Percentiles rank a stretch among this genome's conserved stretches.
These are phyloP conservation scores for Raphicerus campestris DNA, from an alignment of 2,113 vertebrate species.

Conservation along the genomic window DNA sequence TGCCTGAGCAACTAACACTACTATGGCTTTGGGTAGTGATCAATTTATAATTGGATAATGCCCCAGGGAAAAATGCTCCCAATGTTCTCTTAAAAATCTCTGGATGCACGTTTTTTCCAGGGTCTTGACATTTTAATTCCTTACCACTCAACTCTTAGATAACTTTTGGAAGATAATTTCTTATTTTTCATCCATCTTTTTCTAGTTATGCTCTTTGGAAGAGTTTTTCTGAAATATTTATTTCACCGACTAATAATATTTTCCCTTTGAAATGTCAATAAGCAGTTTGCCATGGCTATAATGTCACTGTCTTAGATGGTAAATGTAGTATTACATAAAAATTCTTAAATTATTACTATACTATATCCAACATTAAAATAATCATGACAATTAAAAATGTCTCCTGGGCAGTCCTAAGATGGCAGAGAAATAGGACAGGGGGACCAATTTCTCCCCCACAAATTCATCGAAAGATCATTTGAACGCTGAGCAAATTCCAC, in stretches of 20 bases:
- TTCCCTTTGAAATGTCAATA: background rate
- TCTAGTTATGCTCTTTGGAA: background rate
- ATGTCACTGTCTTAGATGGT: background rate
- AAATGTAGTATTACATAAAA: background rate
- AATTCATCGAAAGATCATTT: background rate
- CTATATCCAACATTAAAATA: background rate
- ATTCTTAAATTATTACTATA: background rate
- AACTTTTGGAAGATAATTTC: background rate
- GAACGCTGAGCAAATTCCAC: background rate
- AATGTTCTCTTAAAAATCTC: background rate
- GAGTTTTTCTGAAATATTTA: background rate
- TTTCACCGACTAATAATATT: background rate
- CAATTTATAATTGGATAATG: background rate
- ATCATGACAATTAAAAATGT: background rate
- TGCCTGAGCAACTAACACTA: background rate
- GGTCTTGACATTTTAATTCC: background rate
- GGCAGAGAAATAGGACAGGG: background rate
- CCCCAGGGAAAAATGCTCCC: background rate
- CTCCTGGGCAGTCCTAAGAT: background rate
- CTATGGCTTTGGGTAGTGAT: background rate
- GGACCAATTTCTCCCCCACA: background rate
- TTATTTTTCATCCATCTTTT: background rate
- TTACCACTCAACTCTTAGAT: background rate
- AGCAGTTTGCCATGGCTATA: background rate
- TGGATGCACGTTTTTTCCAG: background rate